Evolutionary conservation across 2,113 vertebrate genomes (phyloP).

Genomic region (Asarcornis scutulata): DNA sequence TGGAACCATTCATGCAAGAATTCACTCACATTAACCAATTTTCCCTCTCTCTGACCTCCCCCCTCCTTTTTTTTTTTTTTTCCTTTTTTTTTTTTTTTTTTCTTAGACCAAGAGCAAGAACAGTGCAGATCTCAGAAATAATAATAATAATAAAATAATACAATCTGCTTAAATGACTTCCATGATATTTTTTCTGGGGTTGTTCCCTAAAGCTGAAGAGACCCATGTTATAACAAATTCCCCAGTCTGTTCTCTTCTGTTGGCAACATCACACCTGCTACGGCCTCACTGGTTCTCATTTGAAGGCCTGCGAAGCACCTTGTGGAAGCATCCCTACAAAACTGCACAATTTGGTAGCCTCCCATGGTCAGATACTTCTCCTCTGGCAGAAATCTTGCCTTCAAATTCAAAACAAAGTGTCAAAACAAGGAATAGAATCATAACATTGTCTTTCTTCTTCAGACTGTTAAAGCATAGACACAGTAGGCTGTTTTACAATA

Average conservation of each 20-base stretch:
- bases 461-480: neutral
- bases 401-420: neutral
- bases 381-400: neutral
- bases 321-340: neutral
- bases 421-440: neutral
- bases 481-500: no score
- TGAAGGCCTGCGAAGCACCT: neutral
- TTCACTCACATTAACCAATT: no score
- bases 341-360: neutral
- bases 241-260: neutral
- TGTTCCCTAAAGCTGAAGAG: neutral
- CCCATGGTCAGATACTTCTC: neutral
- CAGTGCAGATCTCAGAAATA: neutral
- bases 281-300: fast-evolving
- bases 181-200: neutral
- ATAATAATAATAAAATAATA: neutral
- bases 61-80: fast-evolving
- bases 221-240: neutral
- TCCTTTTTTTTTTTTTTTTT: no score
- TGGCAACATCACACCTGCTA: fast-evolving
- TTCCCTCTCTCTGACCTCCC: neutral
- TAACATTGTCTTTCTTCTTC: neutral
- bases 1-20: neutral
- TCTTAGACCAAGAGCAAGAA: neutral
- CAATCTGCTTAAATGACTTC: fast-evolving